Conservation (phyloP, 2,797 vertebrate species). For the Tachyglossus aculeatus region DNA sequence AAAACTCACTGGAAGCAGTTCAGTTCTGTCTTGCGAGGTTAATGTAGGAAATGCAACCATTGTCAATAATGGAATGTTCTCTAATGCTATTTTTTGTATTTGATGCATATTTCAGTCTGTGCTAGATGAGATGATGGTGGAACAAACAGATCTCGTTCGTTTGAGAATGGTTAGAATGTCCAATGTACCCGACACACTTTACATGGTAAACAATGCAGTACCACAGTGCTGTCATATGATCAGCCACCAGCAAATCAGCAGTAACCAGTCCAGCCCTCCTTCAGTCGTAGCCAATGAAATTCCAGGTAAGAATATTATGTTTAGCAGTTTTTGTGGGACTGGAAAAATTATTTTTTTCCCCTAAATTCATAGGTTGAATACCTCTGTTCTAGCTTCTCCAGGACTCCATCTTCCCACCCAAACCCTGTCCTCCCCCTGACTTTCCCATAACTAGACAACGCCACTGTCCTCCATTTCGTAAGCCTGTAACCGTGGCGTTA, state of each 20-base stretch:
- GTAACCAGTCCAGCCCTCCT: slow-evolving; percentile 85
- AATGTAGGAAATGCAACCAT: neutral
- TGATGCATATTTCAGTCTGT: slow-evolving; percentile 80
- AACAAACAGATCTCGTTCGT: slow-evolving; percentile 94
- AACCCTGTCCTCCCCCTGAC: too few species aligned
- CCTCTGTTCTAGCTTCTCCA: too few species aligned
- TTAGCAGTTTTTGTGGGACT: too few species aligned
- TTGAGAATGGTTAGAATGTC: slow-evolving; percentile 98
- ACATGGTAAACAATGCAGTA: slow-evolving; percentile 95
- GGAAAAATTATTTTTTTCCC: accelerated
- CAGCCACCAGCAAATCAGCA: slow-evolving; percentile 92
- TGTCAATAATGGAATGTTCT: neutral
- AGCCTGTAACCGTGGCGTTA: too few species aligned
- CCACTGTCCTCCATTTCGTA: too few species aligned
- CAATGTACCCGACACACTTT: slow-evolving; percentile 96
- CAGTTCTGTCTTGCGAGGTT: neutral
- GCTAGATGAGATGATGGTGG: slow-evolving; percentile 99
- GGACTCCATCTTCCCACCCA: neutral
- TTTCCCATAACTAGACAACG: too few species aligned
- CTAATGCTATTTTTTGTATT: slow-evolving; percentile 5
- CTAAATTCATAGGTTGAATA: too few species aligned
- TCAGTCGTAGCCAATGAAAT: slow-evolving; percentile 98
- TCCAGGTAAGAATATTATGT: slow-evolving; percentile 85
- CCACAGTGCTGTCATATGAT: slow-evolving; percentile 97
- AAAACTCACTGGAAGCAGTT: neutral